These are phyloP conservation scores for Drosophila multiciliata DNA, from an alignment of 2,888 invertebrate species.

Conservation along the genomic window DNA sequence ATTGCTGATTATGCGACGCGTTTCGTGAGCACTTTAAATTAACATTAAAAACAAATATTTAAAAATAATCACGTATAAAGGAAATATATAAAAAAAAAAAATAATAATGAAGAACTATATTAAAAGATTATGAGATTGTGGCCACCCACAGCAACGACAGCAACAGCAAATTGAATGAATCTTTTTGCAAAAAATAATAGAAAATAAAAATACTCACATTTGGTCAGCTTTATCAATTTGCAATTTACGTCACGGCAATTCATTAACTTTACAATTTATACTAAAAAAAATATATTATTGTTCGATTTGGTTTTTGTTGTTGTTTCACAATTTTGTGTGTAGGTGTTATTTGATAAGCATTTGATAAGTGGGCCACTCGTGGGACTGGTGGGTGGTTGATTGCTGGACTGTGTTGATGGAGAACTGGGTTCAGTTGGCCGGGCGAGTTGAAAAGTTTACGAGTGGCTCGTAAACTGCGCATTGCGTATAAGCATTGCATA, in stretches of 20 bases:
- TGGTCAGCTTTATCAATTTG: conserved; percentile 54
- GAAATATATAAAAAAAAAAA: conserved; percentile 23
- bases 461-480: conserved; percentile 40
- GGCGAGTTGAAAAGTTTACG: conserved; percentile 44
- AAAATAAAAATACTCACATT: conserved; percentile 22
- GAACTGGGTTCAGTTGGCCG: conserved; percentile 6
- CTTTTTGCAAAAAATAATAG: conserved; percentile 12
- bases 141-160: conserved; percentile 44
- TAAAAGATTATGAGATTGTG: conserved; percentile 53
- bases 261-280: conserved; percentile 65
- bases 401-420: conserved; percentile 5
- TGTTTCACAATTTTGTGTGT: conserved; percentile 26
- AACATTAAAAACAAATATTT: conserved; percentile 51
- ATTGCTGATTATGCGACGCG: conserved; percentile 66
- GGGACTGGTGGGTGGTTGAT: conserved; percentile 24
- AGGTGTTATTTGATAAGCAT: conserved; percentile 46
- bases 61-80: conserved; percentile 32
- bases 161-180: conserved; percentile 28
- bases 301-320: conserved; percentile 16
- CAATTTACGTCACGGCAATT: conserved; percentile 74
- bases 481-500: conserved; percentile 59
- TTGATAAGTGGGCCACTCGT: conserved; percentile 36
- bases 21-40: conserved; percentile 52
- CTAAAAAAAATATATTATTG: conserved; percentile 42
- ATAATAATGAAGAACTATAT: conserved; percentile 48